Base-by-base conservation (phyloP, 2,888 invertebrate species). In the Drosophila setosimentum region DNA sequence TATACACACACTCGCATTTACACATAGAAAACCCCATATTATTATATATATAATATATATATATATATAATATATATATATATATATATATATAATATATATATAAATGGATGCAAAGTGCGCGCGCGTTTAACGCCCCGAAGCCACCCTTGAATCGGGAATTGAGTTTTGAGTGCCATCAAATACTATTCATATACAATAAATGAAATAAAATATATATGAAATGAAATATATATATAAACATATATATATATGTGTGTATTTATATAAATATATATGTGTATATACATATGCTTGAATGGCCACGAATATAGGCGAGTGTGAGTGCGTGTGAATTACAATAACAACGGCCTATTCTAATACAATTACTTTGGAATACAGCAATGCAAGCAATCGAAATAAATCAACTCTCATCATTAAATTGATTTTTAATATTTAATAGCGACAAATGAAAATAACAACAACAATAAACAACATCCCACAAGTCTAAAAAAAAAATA, bases 151-250 rank as follows among this genome's bases (percentile, higher is more conserved):
- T 40, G 53, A 53, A 45, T 53, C 48, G 58, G 58, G 49, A 71
- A 67, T 69, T 70, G 60, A 65, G 75, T 51, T 72, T 82, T 68
- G 84, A 86, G 80, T 80, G 86, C 75, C 70, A 73, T 82, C 84
- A 89, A 86, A 86, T 77, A 87, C 78, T 75, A 84, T 88, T 82
- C 84, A 86, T 73, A 86, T 85, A 83, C 80, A 85, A 85, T 83
- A 83, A 81, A 87, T 86, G 73, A 67, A 83, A 83, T 82, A 86
- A 83, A 83, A 45, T 45, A 45, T 24, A 45, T 76, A 87, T 85
- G 73, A 70, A 83, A 83, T 82, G 78, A 86, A 83, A 86, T 71
- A 82, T 80, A 86, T 69, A 45, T 45, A 45, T 24, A 45, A 45
- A 24, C 45, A 45, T 45, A 71, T 53, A 64, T 58, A 68, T 58